Base-by-base conservation (phyloP, 1,140 invertebrate genomes). In the Teleogryllus occipitalis region DNA sequence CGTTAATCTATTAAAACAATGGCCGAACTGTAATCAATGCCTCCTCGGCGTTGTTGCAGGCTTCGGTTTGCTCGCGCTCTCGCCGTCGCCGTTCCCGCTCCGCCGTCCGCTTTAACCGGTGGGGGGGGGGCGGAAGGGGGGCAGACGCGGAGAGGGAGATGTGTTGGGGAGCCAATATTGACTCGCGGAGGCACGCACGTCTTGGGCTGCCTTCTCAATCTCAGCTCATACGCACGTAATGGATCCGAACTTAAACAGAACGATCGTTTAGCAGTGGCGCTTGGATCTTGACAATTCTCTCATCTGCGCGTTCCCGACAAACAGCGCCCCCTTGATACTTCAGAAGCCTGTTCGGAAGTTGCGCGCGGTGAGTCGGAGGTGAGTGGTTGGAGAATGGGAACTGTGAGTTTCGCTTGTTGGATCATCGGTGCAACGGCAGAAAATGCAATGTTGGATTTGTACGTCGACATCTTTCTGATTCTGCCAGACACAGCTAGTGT, bases 1-100 rank as follows among this genome's bases (percentile, higher is more conserved):
- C 54, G 54, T 65, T 65, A 65, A 65, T 65, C 54, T 65, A 65
- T 65, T 65, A 65, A 65, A 65, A 65, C 54, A 65, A 65, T 65
- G 54, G 54, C 54, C 54, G 54, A 65, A 65, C 54, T 65, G 54
- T 65, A 65, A 65, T 65, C 54, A 65, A 65, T 65, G 54, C 54
- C 54, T 65, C 18, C 54, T 65, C 10, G 54, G 18, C 54, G 54
- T 18, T 65, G 54, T 10, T 14, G 7, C 10, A 3, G 54, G 54
- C 54, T 65, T 65, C 54, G 54, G 54, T 65, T 65, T 65, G 18
- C 54, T 65, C 18, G 54, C 54, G 10, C 54, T n/a, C n/a, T n/a
- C n/a, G n/a, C n/a, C n/a, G n/a, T n/a, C 18, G 10, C 54, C 54
- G 54, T 65, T 65, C 10, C 10, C 54, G 54, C 54, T 65, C 7